Evolutionary conservation across 2,797 vertebrate species (phyloP).

Genomic region (Coilia nasus): DNA sequence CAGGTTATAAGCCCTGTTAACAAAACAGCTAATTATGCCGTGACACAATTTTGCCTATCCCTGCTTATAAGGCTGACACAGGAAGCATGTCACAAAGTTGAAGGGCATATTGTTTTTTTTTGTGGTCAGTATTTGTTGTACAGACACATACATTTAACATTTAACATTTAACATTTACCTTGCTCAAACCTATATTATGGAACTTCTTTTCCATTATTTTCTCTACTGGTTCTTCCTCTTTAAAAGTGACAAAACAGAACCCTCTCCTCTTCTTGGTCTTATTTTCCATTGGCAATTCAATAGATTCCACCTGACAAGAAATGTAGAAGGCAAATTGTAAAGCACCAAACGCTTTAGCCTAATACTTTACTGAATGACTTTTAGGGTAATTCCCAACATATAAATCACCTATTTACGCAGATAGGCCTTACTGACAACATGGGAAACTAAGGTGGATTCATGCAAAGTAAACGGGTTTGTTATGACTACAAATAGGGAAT

Average conservation of each 20-base stretch:
- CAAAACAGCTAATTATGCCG: too few relatives aligned
- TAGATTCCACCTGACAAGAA: conserved; percentile 86
- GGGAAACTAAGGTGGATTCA: too few relatives aligned
- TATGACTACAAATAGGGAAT: neutral
- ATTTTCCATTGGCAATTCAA: conserved; percentile 98
- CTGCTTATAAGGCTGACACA: neutral
- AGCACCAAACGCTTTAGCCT: neutral
- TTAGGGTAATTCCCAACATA: too few relatives aligned
- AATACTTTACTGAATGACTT: neutral
- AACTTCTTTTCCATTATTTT: conserved; percentile 99
- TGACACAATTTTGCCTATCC: neutral
- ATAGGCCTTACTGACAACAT: too few relatives aligned
- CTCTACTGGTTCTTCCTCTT: conserved; percentile 96
- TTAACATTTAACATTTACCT: conserved; percentile 76
- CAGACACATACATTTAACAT: neutral
- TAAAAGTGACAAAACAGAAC: conserved; percentile 99
- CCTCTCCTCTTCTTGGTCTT: conserved; percentile 98
- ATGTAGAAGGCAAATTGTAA: neutral
- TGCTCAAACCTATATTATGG: conserved; percentile 97
- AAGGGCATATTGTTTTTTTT: neutral
- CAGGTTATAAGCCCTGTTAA: too few relatives aligned
- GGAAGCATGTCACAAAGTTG: neutral
- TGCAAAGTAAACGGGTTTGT: neutral
- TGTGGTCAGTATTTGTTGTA: too few relatives aligned
- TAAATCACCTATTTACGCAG: too few relatives aligned